phyloP scores from a whole-genome alignment of 1,140 invertebrate genomes.

The Habropoda laboriosa region DNA sequence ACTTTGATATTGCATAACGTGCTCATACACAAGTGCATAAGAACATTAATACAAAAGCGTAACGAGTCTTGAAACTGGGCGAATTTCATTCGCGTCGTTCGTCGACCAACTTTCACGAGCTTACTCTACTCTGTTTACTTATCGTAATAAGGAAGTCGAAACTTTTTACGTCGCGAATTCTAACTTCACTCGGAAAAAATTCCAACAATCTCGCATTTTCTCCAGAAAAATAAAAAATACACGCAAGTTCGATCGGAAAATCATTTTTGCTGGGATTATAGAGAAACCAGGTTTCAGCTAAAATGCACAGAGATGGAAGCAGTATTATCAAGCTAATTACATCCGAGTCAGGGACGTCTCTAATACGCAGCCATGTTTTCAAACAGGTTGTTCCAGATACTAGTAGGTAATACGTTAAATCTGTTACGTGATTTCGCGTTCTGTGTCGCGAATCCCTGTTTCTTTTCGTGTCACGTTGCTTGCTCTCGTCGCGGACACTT shows the following conservation, averaged over 20 bases:
- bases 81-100: slow-evolving; percentile 9
- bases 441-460: slow-evolving; percentile 32
- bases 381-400: slow-evolving; percentile 41
- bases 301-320: not conserved
- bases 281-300: not conserved
- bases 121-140: not conserved
- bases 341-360: slow-evolving; percentile 45
- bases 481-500: not conserved
- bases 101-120: not conserved
- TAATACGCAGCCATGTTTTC: slow-evolving; percentile 41
- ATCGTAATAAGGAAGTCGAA: not conserved
- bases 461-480: slow-evolving; percentile 4
- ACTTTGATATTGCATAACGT: slow-evolving; percentile 46
- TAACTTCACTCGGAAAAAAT: not conserved
- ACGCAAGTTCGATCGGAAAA: too few relatives aligned
- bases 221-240: too few relatives aligned
- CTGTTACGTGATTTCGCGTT: slow-evolving; percentile 60
- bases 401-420: slow-evolving; percentile 60
- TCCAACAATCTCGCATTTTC: too few relatives aligned
- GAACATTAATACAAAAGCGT: slow-evolving; percentile 22
- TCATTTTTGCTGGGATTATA: not conserved
- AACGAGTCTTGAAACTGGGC: not conserved
- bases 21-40: not conserved
- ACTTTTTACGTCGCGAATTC: not conserved
- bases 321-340: slow-evolving; percentile 31